phyloP scores from a whole-genome alignment of 2,888 invertebrate genomes.

The Caenorhabditis sinica region DNA sequence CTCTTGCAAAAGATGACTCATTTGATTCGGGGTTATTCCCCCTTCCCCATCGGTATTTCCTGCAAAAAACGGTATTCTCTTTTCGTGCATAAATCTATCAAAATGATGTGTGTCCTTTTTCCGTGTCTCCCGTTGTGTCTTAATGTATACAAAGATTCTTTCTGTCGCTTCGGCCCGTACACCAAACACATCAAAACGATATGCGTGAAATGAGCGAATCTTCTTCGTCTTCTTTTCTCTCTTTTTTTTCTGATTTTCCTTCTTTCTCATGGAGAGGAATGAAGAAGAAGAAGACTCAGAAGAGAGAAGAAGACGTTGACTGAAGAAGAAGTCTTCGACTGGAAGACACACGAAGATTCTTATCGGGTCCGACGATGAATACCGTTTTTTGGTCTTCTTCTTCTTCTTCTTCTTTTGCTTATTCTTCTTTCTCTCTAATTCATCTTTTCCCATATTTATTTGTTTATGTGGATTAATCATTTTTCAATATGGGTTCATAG shows the following conservation, averaged over 20 bases:
- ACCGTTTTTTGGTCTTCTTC: slow-evolving; percentile 40
- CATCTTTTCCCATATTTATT: slow-evolving; percentile 29
- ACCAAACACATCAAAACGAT: slow-evolving; percentile 58
- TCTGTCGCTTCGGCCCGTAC: slow-evolving; percentile 2
- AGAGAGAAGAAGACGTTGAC: slow-evolving; percentile 23
- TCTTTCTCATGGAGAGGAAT: slow-evolving; percentile 21
- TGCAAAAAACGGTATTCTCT: slow-evolving; percentile 15
- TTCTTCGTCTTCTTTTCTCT: slow-evolving; percentile 18
- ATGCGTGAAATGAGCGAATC: slow-evolving; percentile 55
- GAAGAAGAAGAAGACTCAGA: slow-evolving; percentile 5
- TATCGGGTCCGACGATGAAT: slow-evolving; percentile 33
- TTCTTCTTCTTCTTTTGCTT: slow-evolving; percentile 10
- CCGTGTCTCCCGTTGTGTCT: slow-evolving; percentile 38
- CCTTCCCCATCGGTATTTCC: not conserved
- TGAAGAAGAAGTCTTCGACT: slow-evolving; percentile 24
- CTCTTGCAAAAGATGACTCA: slow-evolving; percentile 27
- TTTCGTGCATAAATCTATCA: slow-evolving; percentile 42
- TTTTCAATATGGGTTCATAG: not conserved
- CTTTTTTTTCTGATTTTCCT: slow-evolving; percentile 6
- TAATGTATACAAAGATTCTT: slow-evolving; percentile 38
- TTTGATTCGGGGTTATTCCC: slow-evolving; percentile 35
- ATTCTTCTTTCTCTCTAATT: slow-evolving; percentile 35
- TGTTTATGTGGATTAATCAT: slow-evolving; percentile 13
- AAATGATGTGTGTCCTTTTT: slow-evolving; percentile 42
- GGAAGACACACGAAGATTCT: slow-evolving; percentile 18